Base-by-base conservation (phyloP, 2,797 vertebrate species). In the Nannoperca australis region DNA sequence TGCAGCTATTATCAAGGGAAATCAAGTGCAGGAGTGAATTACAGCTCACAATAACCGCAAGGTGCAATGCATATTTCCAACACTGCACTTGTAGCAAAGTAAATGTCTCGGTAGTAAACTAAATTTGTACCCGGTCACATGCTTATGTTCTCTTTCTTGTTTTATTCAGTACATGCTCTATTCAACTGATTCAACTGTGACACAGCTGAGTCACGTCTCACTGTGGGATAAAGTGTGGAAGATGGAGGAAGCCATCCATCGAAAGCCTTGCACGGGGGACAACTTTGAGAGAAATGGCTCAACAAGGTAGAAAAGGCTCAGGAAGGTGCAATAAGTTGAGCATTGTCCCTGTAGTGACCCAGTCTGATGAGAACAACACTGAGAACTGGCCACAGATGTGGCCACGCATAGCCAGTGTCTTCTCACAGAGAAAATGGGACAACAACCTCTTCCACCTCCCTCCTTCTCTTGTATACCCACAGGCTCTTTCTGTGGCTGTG, bases 181-280 rank as follows among this genome's bases (percentile, higher is more conserved):
- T 67, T 63, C 82, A 60, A 70, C 83, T 82, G 83, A 86, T 90
- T 78, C 70, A 15, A 40, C 79, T 49, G 73, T 73, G 82, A 82
- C 83, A 85, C 81, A 62, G 78, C 83, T 72, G 78, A 88, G 90
- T 87, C 85, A 79, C 64, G 54, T 91, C 85, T 75, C 85, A 56
- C 67, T 81, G 85, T 34, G 50, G 79, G 68, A 85, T 79, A 78
- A 81, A 85, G 78, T 83, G 72, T 68, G 60, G 59, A 77, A 66
- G 73, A 81, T 83, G 56, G 76, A 88, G 79, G 80, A 85, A 74
- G 78, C 63, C 49, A 60, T 65, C 75, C 56, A 69, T 85, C 5
- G 15, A 65, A 49, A 79, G 64, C 73, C 69, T 76, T 69, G 56
- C 72, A 75, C 40, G 36, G 49, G 47, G 68, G 65, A 79, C 80